Conservation (phyloP, 30 jellyfish, hydroid and myxozoan species). For the Pelagia noctiluca region DNA sequence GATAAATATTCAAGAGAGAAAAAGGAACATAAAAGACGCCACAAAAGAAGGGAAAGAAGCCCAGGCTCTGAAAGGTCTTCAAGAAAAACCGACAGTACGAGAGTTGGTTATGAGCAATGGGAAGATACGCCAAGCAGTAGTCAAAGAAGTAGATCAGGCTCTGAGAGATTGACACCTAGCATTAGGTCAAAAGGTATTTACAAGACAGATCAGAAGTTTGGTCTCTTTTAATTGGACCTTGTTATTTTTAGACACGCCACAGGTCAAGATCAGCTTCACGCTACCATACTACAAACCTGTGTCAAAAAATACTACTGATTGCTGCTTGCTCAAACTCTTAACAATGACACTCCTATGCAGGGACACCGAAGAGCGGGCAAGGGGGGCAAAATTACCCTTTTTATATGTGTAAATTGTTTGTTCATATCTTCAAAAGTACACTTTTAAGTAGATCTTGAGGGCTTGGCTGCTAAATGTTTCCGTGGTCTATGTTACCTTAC, state of each 20-base stretch:
- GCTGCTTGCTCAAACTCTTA: no score
- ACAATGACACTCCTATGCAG: no score
- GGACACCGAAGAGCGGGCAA: no score
- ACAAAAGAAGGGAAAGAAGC: constrained; percentile 34
- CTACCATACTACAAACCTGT: no score
- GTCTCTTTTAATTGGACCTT: no score
- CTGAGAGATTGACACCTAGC: constrained; percentile 90
- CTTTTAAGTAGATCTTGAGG: no score
- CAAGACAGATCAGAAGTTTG: neutral
- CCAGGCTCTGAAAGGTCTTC: constrained; percentile 40
- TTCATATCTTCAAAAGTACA: no score
- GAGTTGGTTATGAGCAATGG: constrained; percentile 92
- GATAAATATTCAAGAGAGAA: constrained; percentile 34
- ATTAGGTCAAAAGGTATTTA: constrained; percentile 67
- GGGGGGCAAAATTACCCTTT: no score
- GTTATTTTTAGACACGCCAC: neutral
- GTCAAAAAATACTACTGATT: no score
- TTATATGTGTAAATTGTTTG: no score
- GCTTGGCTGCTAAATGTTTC: no score
- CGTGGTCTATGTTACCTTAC: no score
- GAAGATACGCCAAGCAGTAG: constrained; percentile 95
- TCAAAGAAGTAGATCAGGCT: constrained; percentile 53
- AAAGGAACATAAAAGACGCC: constrained; percentile 10
- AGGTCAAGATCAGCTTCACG: neutral
- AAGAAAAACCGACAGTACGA: constrained; percentile 46